Conservation (phyloP, 2,888 invertebrate genomes). For the Diploptera punctata region DNA sequence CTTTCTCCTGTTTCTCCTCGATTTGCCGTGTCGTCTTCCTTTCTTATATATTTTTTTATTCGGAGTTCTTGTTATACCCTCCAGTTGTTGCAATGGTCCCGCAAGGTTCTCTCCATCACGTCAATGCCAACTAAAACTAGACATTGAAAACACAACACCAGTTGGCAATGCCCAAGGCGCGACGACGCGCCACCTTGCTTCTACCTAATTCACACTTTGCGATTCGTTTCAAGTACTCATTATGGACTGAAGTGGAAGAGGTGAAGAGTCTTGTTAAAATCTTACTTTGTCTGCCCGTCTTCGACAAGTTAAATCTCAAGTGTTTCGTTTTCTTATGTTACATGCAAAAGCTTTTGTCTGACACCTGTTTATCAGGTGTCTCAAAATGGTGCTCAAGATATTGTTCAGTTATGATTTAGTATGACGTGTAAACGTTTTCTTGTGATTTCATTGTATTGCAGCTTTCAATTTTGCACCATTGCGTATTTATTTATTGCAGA, state of each 20-base stretch:
- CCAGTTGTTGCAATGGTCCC: slow-evolving; percentile 15
- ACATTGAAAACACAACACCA: slow-evolving; percentile 20
- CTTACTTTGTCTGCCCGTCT: too few species aligned
- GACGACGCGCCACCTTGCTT: slow-evolving; percentile 1
- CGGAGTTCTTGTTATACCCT: slow-evolving; percentile 9
- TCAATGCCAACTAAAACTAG: slow-evolving; percentile 5
- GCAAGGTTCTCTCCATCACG: slow-evolving; percentile 4
- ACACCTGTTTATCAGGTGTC: too few species aligned
- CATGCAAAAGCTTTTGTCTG: too few species aligned
- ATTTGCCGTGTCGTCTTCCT: slow-evolving; percentile 17
- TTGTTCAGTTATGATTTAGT: too few species aligned
- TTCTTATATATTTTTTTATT: background rate
- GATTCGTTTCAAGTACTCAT: slow-evolving; percentile 10
- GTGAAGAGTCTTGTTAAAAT: too few species aligned
- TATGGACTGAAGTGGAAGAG: background rate
- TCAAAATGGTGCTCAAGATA: too few species aligned
- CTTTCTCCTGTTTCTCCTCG: slow-evolving; percentile 2
- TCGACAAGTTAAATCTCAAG: too few species aligned
- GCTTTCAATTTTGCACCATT: too few species aligned
- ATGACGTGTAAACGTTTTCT: too few species aligned
- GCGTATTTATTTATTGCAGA: too few species aligned
- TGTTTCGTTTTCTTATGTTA: too few species aligned
- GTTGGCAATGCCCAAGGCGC: background rate
- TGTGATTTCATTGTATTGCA: too few species aligned
- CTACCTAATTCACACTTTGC: background rate